phyloP scores from a whole-genome alignment of 2,888 invertebrate species.

The Dryobotodes eremita region DNA sequence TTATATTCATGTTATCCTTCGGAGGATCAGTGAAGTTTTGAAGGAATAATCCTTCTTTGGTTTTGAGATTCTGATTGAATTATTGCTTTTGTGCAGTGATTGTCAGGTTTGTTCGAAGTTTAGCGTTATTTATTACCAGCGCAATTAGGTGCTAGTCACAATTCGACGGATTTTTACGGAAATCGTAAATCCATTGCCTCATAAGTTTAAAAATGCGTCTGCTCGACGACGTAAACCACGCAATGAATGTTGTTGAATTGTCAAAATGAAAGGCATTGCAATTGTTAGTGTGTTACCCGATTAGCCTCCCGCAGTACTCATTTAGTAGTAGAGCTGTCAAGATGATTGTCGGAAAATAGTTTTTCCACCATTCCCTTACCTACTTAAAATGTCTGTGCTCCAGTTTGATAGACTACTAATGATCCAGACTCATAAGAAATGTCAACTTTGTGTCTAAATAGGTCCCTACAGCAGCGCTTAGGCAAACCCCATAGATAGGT shows the following conservation, averaged over 20 bases:
- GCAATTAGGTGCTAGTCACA: not conserved
- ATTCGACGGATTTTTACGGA: not conserved
- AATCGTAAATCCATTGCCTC: not conserved
- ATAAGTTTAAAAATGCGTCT: not conserved
- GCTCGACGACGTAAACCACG: not conserved
- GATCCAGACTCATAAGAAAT: no score
- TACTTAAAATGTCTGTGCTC: no score
- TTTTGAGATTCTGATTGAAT: constrained; percentile 20
- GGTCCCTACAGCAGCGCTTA: no score
- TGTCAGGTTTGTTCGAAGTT: constrained; percentile 7
- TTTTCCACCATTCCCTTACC: no score
- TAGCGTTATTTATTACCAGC: not conserved
- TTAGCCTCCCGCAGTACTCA: not conserved
- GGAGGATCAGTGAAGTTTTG: constrained; percentile 37
- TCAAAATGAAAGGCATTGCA: not conserved
- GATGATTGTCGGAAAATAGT: not conserved
- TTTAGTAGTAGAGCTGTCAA: not conserved
- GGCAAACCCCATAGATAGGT: no score
- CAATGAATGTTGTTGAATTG: not conserved
- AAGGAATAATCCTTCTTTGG: constrained; percentile 42
- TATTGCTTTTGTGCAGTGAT: constrained; percentile 19
- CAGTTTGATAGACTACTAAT: no score
- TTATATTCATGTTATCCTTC: constrained; percentile 49
- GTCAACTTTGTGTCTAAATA: no score
- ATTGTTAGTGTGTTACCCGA: not conserved